These are phyloP conservation scores for Ichneumoninae sp. DNA, from an alignment of 2,888 invertebrate genomes.

Conservation along the genomic window DNA sequence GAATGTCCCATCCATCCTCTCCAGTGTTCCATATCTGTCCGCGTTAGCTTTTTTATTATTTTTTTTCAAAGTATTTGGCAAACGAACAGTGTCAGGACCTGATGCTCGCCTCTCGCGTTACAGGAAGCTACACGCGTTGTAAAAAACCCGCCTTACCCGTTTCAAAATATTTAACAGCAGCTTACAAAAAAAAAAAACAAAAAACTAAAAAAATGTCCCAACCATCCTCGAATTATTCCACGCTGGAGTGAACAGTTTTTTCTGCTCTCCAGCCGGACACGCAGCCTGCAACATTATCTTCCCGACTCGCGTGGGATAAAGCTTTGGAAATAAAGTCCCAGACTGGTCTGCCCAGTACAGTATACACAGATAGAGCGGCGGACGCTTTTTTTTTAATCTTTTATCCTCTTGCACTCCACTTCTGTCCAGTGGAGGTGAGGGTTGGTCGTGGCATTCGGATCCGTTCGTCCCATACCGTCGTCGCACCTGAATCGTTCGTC, in stretches of 20 bases:
- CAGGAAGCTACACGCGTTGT: not conserved
- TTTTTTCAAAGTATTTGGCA: not conserved
- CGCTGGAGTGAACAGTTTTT: not conserved
- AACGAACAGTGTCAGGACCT: no score
- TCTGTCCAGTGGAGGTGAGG: slow-evolving; percentile 54
- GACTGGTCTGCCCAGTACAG: slow-evolving; percentile 36
- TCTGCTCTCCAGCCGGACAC: slow-evolving; percentile 39
- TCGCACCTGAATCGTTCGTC: slow-evolving; percentile 58
- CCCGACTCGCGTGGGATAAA: slow-evolving; percentile 52
- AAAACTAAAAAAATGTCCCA: not conserved
- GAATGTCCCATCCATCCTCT: not conserved
- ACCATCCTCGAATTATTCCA: not conserved
- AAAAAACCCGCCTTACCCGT: not conserved
- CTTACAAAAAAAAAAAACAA: not conserved
- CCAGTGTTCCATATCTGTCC: not conserved
- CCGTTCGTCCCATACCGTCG: slow-evolving; percentile 33
- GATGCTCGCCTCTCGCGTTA: not conserved
- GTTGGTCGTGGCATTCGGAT: slow-evolving; percentile 59
- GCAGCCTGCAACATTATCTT: slow-evolving; percentile 50
- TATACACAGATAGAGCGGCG: slow-evolving; percentile 12
- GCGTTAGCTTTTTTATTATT: not conserved
- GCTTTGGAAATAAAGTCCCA: slow-evolving; percentile 54
- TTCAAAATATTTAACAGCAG: not conserved
- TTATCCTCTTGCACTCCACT: slow-evolving; percentile 53
- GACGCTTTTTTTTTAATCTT: slow-evolving; percentile 16